Conservation (phyloP, 1,140 invertebrate genomes). For the Zaprionus camerounensis region DNA sequence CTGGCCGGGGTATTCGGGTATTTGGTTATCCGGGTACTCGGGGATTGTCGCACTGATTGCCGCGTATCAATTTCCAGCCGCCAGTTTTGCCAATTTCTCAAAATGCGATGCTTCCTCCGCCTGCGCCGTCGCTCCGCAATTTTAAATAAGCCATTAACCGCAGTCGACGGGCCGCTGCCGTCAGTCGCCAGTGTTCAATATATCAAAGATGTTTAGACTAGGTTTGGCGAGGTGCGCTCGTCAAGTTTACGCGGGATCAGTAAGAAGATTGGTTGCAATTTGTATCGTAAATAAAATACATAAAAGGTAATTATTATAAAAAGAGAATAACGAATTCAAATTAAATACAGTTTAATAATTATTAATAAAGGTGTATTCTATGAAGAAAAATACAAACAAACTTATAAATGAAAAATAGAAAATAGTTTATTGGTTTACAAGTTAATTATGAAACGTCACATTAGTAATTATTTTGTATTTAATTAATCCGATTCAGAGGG, state of each 20-base stretch:
- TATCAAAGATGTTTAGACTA: slow-evolving; percentile 59
- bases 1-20: neutral
- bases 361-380: too few relatives aligned
- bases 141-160: slow-evolving; percentile 83
- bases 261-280: neutral
- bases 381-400: too few relatives aligned
- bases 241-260: neutral
- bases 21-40: slow-evolving; percentile 11
- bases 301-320: neutral
- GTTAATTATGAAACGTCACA: too few relatives aligned
- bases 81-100: slow-evolving; percentile 79
- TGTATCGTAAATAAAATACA: neutral
- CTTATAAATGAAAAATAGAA: too few relatives aligned
- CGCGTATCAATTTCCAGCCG: slow-evolving; percentile 74
- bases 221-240: neutral
- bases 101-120: slow-evolving; percentile 51
- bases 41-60: slow-evolving; percentile 66
- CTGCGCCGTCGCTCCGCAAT: slow-evolving; percentile 42
- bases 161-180: slow-evolving; percentile 64
- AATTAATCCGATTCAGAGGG: too few relatives aligned
- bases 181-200: slow-evolving; percentile 75
- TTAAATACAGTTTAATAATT: neutral
- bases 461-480: too few relatives aligned
- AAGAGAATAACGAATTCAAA: neutral
- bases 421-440: too few relatives aligned